Base-by-base conservation (phyloP, 2,888 invertebrate genomes). In the Lasioglossum pauxillum region DNA sequence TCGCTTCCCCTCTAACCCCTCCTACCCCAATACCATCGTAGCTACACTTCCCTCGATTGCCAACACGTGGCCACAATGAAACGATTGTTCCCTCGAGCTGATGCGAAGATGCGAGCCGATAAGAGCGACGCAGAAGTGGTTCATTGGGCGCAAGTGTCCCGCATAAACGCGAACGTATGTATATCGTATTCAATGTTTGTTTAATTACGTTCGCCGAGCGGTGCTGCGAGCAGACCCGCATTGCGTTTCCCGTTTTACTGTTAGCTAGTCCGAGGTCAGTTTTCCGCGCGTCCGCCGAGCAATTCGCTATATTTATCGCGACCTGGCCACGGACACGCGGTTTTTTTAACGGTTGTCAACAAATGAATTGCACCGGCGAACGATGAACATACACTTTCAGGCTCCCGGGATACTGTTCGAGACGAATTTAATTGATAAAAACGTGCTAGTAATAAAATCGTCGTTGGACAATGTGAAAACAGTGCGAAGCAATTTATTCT, bases 211-310 rank as follows among this genome's bases (percentile, higher is more conserved):
- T 78, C 14, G 14, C 64, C 72, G 19, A n/a, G n/a, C 10, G n/a
- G n/a, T n/a, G n/a, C 57, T n/a, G 49, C 10, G 44, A 75, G 73
- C 41, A 49, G 71, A 67, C 78, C 71, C 75, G 85, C 72, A 75
- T 69, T 8, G 4, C 53, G 46, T 75, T 80, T 80, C 64, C 46
- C 75, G 75, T 75, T 86, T 73, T 44, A 71, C 49, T 44, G 67
- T 35, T 71, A 67, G 75, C 31, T 35, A 23, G 35, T 19, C 73
- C 86, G 86, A 86, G 86, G 86, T 86, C 86, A 86, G 86, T 80
- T 86, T 82, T 86, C 79, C 74, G n/a, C 53, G 53, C 44, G 67
- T 69, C 31, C 41, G 35, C 1, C 71, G 76, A 46, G 53, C 53
- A 79, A 78, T 78, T 60, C 74, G 74, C 75, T 82, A 82, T 86